Percentiles rank a stretch among this genome's conserved stretches.
phyloP scores from a whole-genome alignment of 2,797 vertebrate species.

The Agapornis canus region DNA sequence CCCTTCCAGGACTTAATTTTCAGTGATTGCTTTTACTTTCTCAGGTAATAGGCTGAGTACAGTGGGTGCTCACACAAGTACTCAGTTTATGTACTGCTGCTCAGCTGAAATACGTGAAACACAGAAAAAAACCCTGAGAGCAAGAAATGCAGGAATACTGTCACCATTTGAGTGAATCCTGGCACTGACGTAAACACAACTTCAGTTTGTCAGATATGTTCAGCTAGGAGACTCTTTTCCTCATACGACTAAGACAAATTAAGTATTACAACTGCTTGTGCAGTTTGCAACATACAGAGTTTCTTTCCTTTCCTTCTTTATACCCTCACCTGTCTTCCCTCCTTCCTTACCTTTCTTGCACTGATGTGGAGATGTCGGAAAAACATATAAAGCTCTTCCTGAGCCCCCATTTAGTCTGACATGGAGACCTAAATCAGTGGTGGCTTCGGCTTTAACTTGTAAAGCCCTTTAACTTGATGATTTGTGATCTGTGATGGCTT shows the following conservation, averaged over 20 bases:
- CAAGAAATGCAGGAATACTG: background rate
- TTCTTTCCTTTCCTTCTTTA: background rate
- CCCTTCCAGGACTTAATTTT: conserved; percentile 38
- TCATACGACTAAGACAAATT: background rate
- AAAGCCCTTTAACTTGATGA: background rate
- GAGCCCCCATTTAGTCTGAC: background rate
- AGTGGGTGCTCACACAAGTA: background rate
- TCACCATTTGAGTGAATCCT: background rate
- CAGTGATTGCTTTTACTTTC: background rate
- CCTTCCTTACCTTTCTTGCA: background rate
- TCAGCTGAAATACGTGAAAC: background rate
- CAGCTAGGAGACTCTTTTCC: background rate
- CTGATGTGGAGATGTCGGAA: background rate
- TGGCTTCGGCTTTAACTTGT: background rate
- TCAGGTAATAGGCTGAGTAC: background rate
- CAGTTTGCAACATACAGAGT: background rate
- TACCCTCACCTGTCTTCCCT: background rate
- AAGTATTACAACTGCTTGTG: background rate
- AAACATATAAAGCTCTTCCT: background rate
- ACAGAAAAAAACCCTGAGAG: background rate
- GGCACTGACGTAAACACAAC: background rate
- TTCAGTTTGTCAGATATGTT: background rate
- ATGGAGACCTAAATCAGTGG: background rate
- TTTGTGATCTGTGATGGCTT: background rate
- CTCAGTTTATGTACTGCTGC: background rate